Evolutionary conservation across 2,888 invertebrate genomes (phyloP), one percentile per base, ranked within the genome.

Genomic region (Platycnemis pennipes): DNA sequence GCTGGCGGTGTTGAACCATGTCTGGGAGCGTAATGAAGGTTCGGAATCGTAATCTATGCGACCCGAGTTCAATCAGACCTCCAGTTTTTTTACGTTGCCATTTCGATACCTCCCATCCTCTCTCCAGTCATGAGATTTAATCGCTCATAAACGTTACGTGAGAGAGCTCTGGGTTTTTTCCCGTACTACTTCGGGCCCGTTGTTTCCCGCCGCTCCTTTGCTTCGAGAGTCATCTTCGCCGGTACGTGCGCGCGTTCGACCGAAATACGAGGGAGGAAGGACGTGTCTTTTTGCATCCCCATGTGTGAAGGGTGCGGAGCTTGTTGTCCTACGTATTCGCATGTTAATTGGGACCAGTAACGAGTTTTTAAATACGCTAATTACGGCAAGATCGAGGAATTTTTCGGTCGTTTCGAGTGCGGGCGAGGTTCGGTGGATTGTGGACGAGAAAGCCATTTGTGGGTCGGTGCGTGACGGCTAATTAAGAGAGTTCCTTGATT

Each of bases 391-490:
- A 77, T 77, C 77, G 77, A 77, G 37, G 77, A 77, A 77, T 77
- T 37, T 77, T 77, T 31, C 31, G 31, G 77, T 77, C 77, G 77
- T 37, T 26, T 77, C 37, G 37, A 37, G 63, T 63, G 63, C n/a
- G 63, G 26, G n/a, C 2, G 37, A 2, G 77, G 3, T 31, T 31
- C 37, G 77, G 77, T 31, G 77, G 37, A 77, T 37, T 37, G 77
- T 13, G 77, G 77, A 16, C 31, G 77, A 37, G 77, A 77, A 77
- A 77, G 77, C 37, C 77, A 77, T 77, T 77, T 77, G 91, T 31
- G 88, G n/a, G 56, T 31, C 91, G 91, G 53, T 91, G 91, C 91
- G 91, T 44, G 91, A 56, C 37, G 91, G 31, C 44, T 91, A 91
- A 91, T 91, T 91, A 91, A 91, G 91, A 42, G 37, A 56, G 44